Evolutionary conservation across 2,113 vertebrate genomes (phyloP), one percentile per base, ranked within the genome.

Genomic region (Xiphorhynchus elegans): DNA sequence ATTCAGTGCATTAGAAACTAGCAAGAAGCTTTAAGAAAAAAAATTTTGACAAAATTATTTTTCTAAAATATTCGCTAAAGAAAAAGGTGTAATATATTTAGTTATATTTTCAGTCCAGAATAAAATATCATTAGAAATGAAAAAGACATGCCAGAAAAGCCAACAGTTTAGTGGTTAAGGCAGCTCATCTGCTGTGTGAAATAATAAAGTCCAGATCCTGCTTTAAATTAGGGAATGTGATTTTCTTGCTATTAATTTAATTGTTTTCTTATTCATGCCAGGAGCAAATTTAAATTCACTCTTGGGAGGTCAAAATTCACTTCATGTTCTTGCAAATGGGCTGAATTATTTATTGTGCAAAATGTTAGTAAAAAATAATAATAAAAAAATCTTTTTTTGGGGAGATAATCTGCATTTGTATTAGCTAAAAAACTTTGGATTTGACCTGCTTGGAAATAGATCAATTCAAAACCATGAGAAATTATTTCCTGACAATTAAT

Each of bases 241-340:
- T 81, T 95, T 95, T 95, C 76, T 97, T 92, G 35, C 42, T 92
- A 68, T 93, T 96, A 90, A 93, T 83, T 66, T 96, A 87, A 93
- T 95, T 92, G 91, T 78, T 93, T 92, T 97, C 66, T 95, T 95
- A 90, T 89, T 96, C 94, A 81, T 68, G 80, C 86, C 86, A 91
- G 60, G 46, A 95, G 56, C 56, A 96, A 93, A 92, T 88, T 95
- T 63, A 86, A 87, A 93, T 96, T 95, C 78, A 64, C 52, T 75
- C 89, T 92, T 78, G 84, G 80, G 83, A 93, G 80, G 89, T 96
- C 73, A 89, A 90, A 96, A 95, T 86, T 90, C 25, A 29, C n/a
- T 92, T 90, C 17, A 83, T 87, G 69, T 87, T 82, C 82, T 53
- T 62, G 69, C 78, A 91, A 93, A 87, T 87, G n/a, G 21, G 26